Base-by-base conservation (phyloP, 2,888 invertebrate species). In the Meganola albula region DNA sequence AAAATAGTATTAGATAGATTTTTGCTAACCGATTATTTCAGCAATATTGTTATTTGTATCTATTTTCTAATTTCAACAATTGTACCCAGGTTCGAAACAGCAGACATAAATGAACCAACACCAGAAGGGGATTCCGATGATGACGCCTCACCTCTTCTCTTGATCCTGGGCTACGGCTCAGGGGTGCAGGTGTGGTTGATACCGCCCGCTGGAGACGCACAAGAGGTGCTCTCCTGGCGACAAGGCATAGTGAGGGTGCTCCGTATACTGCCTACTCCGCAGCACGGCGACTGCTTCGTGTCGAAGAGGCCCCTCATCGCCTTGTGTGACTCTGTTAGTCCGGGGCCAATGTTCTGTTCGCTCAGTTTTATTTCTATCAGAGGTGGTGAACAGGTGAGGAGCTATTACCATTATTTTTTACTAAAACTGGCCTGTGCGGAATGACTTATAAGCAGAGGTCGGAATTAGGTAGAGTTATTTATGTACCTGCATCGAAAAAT, bases 221-320 rank as follows among this genome's bases (percentile, higher is more conserved):
- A 94, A 40, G 98, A 98, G 78, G 94, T 98, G 12, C 78, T 99
- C 38, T 97, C 98, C 2, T 96, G 97, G 92, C 89, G 97, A 30
- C 97, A 98, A 75, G 97, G 97, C 31, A 91, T 93, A 44, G 95
- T 98, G 27, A 69, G 92, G 89, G 96, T 54, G 33, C 87, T 98
- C 47, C 91, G 94, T 71, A 88, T 98, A 55, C 87, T 98, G 64
- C 96, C 97, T 5, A 91, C 92, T 35, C 97, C 97, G 44, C 87
- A 88, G 54, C 79, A 83, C 52, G 88, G 88, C 55, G 98, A 98
- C 84, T 85, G 88, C 37, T 97, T 91, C 70, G 88, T 89, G 28
- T 87, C 90, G 46, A 94, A 94, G 73, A 89, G 98, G 58, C 98
- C 98, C 32, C 86, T 98, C 57, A 92, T 96, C 56, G 97, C 96